phyloP scores from a whole-genome alignment of 2,113 vertebrate species.

The Gnathonemus echidnorhynchus region DNA sequence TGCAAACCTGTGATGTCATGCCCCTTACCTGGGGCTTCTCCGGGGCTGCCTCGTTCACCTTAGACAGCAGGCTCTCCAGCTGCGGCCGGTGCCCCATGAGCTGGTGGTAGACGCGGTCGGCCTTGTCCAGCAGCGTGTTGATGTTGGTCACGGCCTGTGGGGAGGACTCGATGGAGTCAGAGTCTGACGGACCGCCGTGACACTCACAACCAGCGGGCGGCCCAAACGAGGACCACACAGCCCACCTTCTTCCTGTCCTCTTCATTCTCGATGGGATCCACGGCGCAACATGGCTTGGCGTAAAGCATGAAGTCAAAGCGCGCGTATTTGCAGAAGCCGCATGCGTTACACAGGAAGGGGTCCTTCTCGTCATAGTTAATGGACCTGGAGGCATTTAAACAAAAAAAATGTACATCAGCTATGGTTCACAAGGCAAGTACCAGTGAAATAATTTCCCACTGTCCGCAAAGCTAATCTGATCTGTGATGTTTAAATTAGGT shows the following conservation, averaged over 20 bases:
- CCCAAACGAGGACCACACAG: neutral
- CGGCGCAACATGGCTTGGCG: slow-evolving; percentile 92
- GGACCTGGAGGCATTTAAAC: slow-evolving; percentile 59
- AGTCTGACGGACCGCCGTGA: neutral
- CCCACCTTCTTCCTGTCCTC: slow-evolving; percentile 93
- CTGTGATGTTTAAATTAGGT: neutral
- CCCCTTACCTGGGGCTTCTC: slow-evolving; percentile 87
- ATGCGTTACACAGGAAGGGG: slow-evolving; percentile 96
- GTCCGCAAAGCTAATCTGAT: neutral
- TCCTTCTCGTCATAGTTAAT: slow-evolving; percentile 99
- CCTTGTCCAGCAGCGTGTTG: slow-evolving; percentile 93
- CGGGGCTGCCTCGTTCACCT: slow-evolving; percentile 93
- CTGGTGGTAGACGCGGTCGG: slow-evolving; percentile 94
- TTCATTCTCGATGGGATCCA: slow-evolving; percentile 97
- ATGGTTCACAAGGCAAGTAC: neutral
- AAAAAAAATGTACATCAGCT: neutral
- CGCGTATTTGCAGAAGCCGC: slow-evolving; percentile 97
- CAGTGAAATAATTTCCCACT: neutral
- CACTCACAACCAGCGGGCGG: neutral
- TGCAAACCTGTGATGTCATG: slow-evolving; percentile 17
- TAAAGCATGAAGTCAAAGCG: slow-evolving; percentile 99
- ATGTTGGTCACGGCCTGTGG: slow-evolving; percentile 93
- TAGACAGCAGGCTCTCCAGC: slow-evolving; percentile 87
- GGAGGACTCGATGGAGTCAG: neutral
- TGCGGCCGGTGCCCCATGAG: slow-evolving; percentile 95